These are phyloP conservation scores for Listrodromus nycthemerus DNA, from an alignment of 2,888 invertebrate genomes.

Conservation along the genomic window DNA sequence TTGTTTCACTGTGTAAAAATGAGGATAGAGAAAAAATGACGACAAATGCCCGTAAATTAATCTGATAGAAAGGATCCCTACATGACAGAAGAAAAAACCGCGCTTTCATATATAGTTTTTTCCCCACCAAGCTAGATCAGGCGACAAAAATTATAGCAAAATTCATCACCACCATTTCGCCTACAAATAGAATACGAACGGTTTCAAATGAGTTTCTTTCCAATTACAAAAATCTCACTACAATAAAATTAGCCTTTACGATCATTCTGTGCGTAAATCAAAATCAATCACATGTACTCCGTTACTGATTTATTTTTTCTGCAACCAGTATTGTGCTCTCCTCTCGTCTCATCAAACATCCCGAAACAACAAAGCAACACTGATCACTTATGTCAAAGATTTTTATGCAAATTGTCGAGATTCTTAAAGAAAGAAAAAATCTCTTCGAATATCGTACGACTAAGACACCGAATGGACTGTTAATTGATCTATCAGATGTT, in stretches of 20 bases:
- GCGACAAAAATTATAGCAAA: not conserved
- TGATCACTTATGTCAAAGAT: too few relatives aligned
- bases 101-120: not conserved
- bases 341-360: not conserved
- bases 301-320: not conserved
- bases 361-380: not conserved
- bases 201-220: too few relatives aligned
- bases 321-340: not conserved
- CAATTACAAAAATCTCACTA: too few relatives aligned
- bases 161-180: not conserved
- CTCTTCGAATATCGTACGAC: not conserved
- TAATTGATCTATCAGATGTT: conserved; percentile 21
- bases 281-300: not conserved
- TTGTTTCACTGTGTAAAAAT: not conserved
- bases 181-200: too few relatives aligned
- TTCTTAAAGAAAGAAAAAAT: not conserved
- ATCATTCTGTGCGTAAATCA: too few relatives aligned
- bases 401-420: too few relatives aligned
- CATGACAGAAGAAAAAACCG: not conserved
- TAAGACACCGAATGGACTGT: conserved; percentile 23
- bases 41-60: not conserved
- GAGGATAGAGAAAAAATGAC: not conserved
- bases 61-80: not conserved
- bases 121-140: not conserved
- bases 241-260: too few relatives aligned